phyloP scores from a whole-genome alignment of 2,888 invertebrate genomes.

The Zhuqinia jingwanae region DNA sequence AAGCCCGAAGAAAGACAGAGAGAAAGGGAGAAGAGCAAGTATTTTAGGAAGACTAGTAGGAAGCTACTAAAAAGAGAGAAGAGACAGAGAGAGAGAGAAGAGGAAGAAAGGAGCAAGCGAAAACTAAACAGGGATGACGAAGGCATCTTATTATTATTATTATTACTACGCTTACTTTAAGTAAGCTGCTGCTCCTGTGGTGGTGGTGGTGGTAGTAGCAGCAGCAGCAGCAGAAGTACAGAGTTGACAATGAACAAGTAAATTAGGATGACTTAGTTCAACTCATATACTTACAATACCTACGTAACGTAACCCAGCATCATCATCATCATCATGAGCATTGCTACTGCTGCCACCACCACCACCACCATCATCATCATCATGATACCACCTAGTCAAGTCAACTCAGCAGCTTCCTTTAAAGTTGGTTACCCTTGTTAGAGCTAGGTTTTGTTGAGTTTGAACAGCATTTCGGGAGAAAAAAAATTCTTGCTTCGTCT shows the following conservation, averaged over 20 bases:
- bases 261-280: constrained; percentile 57
- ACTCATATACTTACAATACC: background rate
- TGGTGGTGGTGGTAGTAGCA: background rate
- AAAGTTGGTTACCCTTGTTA: background rate
- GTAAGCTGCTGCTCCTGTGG: background rate
- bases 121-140: background rate
- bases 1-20: background rate
- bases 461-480: background rate
- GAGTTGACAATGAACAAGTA: constrained; percentile 49
- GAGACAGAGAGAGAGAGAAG: background rate
- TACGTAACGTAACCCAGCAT: too few species aligned
- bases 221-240: constrained; percentile 3
- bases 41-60: too few species aligned
- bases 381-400: background rate
- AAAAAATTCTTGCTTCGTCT: background rate
- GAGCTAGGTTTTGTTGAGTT: constrained; percentile 1
- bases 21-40: background rate
- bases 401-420: constrained; percentile 38
- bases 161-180: constrained; percentile 45
- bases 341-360: too few species aligned
- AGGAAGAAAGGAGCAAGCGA: constrained; percentile 14
- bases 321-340: too few species aligned
- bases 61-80: background rate
- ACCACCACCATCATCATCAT: too few species aligned
- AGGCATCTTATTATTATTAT: constrained; percentile 6